These are phyloP conservation scores for Callocephalon fimbriatum DNA, from an alignment of 2,113 vertebrate species.

Conservation along the genomic window DNA sequence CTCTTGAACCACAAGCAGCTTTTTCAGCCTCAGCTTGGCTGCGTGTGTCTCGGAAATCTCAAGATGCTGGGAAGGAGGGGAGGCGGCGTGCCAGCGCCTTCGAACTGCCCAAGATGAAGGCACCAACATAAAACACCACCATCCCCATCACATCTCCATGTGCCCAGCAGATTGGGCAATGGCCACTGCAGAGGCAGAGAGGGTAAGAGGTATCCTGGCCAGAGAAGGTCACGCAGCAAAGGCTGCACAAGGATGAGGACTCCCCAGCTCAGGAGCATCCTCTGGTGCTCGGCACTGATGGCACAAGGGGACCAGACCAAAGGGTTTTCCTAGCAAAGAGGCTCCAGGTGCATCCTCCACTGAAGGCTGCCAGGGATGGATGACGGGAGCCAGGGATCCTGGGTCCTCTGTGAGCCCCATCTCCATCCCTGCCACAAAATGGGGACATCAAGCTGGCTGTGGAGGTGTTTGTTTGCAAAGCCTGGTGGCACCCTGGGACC, in stretches of 20 bases:
- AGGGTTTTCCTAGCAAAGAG: neutral
- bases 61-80: constrained; percentile 44
- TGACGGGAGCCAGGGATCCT: neutral
- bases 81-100: neutral
- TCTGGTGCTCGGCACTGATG: neutral
- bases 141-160: neutral
- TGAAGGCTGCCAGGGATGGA: neutral
- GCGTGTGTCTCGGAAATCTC: neutral
- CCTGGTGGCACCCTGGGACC: neutral
- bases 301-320: neutral
- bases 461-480: neutral
- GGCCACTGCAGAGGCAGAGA: neutral
- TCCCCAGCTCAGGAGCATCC: neutral
- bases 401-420: neutral
- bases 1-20: constrained; percentile 56
- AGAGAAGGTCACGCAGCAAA: neutral
- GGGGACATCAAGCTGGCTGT: neutral
- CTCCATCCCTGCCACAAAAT: neutral
- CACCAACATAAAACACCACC: neutral
- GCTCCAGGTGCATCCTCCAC: neutral
- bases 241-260: neutral
- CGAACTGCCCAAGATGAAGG: neutral
- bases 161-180: neutral
- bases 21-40: constrained; percentile 34
- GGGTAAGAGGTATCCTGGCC: neutral